These are phyloP conservation scores for Pardosa pseudoannulata DNA, from an alignment of 2,888 invertebrate genomes.

Conservation along the genomic window DNA sequence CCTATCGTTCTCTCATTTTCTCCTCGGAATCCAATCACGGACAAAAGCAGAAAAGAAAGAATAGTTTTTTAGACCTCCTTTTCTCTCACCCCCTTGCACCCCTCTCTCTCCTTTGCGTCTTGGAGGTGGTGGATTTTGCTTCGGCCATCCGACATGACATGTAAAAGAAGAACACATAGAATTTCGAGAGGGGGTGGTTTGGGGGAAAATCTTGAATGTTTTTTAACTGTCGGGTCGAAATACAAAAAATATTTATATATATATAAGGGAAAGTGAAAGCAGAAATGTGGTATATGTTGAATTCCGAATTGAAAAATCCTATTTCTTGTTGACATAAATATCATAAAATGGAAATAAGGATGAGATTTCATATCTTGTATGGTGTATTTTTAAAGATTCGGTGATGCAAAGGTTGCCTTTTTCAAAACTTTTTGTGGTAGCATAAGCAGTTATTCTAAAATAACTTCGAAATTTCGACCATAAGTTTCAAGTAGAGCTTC, in stretches of 20 bases:
- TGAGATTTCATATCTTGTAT: neutral
- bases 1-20: constrained; percentile 70
- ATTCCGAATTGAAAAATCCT: neutral
- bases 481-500: too few species aligned
- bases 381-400: too few species aligned
- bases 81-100: neutral
- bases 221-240: neutral
- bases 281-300: neutral
- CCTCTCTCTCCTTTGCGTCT: neutral
- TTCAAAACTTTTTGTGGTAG: too few species aligned
- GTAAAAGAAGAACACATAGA: neutral
- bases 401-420: too few species aligned
- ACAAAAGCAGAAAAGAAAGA: constrained; percentile 53
- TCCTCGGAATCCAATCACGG: constrained; percentile 69
- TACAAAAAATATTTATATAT: too few species aligned
- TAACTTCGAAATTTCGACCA: too few species aligned
- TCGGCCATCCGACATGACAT: constrained; percentile 8
- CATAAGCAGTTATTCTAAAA: too few species aligned
- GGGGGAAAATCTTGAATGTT: constrained; percentile 10
- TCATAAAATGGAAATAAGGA: neutral
- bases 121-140: neutral
- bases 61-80: constrained; percentile 19
- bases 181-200: neutral
- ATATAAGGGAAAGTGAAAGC: neutral
- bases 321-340: neutral